phyloP scores from a whole-genome alignment of 1,140 invertebrate genomes.

The Calephelis nemesis region DNA sequence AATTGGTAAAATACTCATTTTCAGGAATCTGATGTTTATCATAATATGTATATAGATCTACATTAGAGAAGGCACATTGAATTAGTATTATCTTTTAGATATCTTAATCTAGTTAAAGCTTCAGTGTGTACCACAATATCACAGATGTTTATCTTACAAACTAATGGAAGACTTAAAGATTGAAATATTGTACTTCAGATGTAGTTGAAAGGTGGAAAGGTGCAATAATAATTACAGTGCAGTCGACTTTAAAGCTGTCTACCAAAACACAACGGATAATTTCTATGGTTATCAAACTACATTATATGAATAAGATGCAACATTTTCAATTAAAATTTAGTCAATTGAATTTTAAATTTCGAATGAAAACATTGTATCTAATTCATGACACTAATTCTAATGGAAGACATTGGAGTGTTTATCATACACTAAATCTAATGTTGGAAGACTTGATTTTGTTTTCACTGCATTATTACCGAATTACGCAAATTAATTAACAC shows the following conservation, averaged over 20 bases:
- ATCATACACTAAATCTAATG: conserved; percentile 65
- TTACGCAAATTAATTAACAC: conserved; percentile 39
- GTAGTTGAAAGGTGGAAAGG: conserved; percentile 40
- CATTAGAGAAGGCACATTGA: too few relatives aligned
- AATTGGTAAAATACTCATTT: too few relatives aligned
- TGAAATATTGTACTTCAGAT: conserved; percentile 29
- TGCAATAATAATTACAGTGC: conserved; percentile 73
- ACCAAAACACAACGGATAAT: conserved; percentile 72
- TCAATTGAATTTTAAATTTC: conserved; percentile 9
- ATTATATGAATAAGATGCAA: conserved; percentile 8
- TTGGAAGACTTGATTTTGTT: conserved; percentile 78
- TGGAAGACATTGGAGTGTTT: conserved; percentile 67
- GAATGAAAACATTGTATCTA: conserved; percentile 29
- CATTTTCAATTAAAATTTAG: conserved; percentile 13
- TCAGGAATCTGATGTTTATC: too few relatives aligned
- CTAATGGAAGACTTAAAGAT: conserved; percentile 63
- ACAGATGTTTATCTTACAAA: conserved; percentile 58
- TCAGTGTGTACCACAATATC: conserved; percentile 54
- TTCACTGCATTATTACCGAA: conserved; percentile 63
- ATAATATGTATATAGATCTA: too few relatives aligned
- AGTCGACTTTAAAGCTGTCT: conserved; percentile 74
- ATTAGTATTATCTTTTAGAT: too few relatives aligned
- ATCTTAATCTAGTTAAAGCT: conserved; percentile 68
- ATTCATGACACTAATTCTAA: conserved; percentile 63
- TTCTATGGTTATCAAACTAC: conserved; percentile 51